phyloP scores from a whole-genome alignment of 2,113 vertebrate species.

The Phasianus colchicus region DNA sequence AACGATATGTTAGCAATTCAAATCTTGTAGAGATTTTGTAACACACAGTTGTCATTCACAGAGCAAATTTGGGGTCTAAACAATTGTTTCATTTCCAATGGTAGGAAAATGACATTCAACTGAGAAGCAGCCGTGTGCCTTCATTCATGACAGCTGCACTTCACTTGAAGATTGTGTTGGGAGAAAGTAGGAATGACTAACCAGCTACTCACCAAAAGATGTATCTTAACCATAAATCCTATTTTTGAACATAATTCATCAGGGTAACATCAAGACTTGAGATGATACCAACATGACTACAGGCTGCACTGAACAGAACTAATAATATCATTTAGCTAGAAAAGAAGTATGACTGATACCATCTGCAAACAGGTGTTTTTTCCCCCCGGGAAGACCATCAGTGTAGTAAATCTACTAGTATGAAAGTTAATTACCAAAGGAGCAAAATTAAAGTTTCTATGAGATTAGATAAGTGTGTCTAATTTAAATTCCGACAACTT shows the following conservation, averaged over 20 bases:
- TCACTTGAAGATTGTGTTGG: background rate
- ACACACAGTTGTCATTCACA: background rate
- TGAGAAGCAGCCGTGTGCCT: background rate
- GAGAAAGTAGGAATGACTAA: background rate
- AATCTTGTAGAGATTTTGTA: background rate
- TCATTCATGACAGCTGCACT: background rate
- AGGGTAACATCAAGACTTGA: background rate
- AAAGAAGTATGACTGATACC: background rate
- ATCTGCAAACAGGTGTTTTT: constrained; percentile 29
- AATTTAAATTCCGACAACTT: background rate
- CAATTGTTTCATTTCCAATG: background rate
- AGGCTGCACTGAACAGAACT: background rate
- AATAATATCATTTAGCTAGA: background rate
- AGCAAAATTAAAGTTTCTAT: constrained; percentile 14
- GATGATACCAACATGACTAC: background rate
- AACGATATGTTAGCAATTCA: background rate
- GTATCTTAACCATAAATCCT: background rate
- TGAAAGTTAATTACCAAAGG: background rate
- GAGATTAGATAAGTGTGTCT: background rate
- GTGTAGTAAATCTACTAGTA: background rate
- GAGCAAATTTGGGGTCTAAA: background rate
- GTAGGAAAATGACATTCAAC: background rate
- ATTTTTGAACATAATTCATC: background rate
- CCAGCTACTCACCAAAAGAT: background rate
- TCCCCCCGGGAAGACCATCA: background rate